A percentile compares a stretch with the other conserved stretches of the same genome.
Conservation (phyloP, 2,888 invertebrate genomes). For the Leptinotarsa rubiginosa region DNA sequence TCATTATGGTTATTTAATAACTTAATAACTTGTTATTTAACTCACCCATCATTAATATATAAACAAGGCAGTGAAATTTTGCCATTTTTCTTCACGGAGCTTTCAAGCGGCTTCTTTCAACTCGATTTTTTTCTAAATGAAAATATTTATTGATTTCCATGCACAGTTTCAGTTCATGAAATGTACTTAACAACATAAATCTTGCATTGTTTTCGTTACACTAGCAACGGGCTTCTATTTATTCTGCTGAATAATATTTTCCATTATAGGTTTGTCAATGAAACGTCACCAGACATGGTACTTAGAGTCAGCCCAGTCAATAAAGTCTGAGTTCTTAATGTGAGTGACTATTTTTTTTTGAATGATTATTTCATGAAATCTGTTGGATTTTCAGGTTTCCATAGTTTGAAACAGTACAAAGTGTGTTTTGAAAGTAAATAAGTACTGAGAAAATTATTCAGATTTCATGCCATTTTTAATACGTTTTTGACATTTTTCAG, state of each 20-base stretch:
- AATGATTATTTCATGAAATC: too few relatives aligned
- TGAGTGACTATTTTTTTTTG: too few relatives aligned
- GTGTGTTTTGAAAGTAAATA: too few relatives aligned
- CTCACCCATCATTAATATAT: background rate
- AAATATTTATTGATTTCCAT: background rate
- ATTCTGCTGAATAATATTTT: constrained; percentile 6
- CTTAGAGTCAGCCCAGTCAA: background rate
- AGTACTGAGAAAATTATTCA: too few relatives aligned
- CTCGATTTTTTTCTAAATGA: background rate
- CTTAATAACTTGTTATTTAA: background rate
- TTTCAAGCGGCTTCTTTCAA: background rate
- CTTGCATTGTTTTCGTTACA: background rate
- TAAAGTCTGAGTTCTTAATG: background rate
- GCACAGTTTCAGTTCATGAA: background rate
- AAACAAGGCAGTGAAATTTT: background rate
- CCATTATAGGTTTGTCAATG: background rate
- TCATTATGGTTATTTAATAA: background rate
- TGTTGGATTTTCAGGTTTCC: too few relatives aligned
- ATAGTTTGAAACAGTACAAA: too few relatives aligned
- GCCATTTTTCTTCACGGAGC: background rate
- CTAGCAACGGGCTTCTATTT: background rate
- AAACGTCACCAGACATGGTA: background rate
- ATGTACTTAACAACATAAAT: background rate
- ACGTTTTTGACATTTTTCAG: too few relatives aligned
- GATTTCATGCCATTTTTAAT: too few relatives aligned